Conservation (phyloP, 2,113 vertebrate species). For the cattle (Bos taurus) region DNA sequence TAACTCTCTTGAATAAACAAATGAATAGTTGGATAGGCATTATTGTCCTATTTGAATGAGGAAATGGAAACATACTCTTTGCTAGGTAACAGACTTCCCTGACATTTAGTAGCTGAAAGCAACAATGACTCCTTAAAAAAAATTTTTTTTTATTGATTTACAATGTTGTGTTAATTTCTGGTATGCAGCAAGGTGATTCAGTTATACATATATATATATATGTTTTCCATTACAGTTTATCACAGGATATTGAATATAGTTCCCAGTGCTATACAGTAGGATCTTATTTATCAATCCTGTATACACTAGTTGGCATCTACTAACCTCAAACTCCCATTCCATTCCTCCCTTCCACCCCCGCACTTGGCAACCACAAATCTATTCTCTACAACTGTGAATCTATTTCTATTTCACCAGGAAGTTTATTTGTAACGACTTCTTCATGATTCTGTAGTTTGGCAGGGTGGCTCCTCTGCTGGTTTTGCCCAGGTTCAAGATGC, state of each 20-base stretch:
- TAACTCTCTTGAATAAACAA: background rate
- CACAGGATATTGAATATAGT: background rate
- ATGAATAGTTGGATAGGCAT: background rate
- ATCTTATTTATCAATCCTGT: background rate
- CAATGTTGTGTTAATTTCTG: background rate
- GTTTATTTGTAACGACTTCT: background rate
- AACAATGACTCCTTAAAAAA: background rate
- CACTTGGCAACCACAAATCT: background rate
- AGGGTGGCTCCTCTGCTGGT: background rate
- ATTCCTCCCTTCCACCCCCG: background rate
- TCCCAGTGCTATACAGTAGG: background rate
- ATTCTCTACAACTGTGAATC: background rate
- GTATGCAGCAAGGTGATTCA: background rate
- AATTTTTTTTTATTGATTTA: background rate
- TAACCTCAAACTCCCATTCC: background rate
- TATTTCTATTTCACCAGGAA: background rate
- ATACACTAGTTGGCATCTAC: background rate
- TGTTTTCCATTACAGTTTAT: background rate
- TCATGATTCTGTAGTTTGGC: background rate
- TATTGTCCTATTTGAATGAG: background rate
- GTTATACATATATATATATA: background rate
- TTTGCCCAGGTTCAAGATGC: background rate
- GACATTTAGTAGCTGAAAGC: background rate
- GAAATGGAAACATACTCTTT: background rate
- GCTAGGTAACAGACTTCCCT: background rate